Conservation (phyloP, 2,888 invertebrate species). For the Drosophila prostipennis region DNA sequence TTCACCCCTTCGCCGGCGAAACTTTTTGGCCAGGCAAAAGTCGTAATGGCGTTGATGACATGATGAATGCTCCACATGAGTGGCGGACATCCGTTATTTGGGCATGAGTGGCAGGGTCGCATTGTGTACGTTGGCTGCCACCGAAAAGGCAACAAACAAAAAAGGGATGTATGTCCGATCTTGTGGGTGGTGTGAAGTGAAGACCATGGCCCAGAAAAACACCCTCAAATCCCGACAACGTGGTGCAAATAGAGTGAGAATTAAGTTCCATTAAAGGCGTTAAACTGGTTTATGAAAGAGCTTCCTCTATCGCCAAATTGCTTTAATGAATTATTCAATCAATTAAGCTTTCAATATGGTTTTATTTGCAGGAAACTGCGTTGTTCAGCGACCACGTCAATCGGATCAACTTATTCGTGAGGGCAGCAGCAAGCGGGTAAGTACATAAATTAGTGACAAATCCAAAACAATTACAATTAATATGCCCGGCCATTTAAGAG, state of each 20-base stretch:
- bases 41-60: constrained; percentile 59
- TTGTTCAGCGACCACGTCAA: constrained; percentile 92
- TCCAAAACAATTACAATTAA: not conserved
- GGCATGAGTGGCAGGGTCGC: constrained; percentile 38
- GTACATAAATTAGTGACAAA: constrained; percentile 48
- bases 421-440: constrained; percentile 93
- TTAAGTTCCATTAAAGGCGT: constrained; percentile 34
- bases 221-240: constrained; percentile 12
- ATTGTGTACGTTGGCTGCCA: constrained; percentile 29
- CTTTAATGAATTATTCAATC: constrained; percentile 11
- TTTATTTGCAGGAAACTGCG: constrained; percentile 88
- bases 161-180: not conserved
- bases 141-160: not conserved
- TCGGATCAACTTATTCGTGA: constrained; percentile 93
- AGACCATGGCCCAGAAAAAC: constrained; percentile 1
- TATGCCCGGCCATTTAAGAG: not conserved
- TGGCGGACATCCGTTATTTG: constrained; percentile 63
- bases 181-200: constrained; percentile 14
- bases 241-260: constrained; percentile 1
- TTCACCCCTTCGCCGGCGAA: not conserved
- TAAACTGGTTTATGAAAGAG: constrained; percentile 11
- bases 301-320: not conserved
- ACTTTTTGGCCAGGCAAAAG: constrained; percentile 36
- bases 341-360: constrained; percentile 9
- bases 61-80: constrained; percentile 66